Percentiles rank a stretch among this genome's conserved stretches.
These are phyloP conservation scores for Xylota segnis DNA, from an alignment of 2,888 invertebrate genomes.

Conservation along the genomic window DNA sequence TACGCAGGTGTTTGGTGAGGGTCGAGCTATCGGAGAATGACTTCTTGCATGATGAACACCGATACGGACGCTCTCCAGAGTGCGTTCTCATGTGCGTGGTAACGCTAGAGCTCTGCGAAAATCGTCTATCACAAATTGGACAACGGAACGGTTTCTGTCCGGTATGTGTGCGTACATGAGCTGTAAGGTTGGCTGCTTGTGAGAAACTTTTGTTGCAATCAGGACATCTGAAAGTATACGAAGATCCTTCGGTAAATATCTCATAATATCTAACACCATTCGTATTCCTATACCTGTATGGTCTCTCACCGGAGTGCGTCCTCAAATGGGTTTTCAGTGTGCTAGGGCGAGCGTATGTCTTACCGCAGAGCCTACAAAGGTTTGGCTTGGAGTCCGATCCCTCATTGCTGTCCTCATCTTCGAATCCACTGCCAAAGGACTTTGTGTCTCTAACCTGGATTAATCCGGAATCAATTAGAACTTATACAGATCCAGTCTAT, in stretches of 20 bases:
- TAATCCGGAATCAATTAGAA: background rate
- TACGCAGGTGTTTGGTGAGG: constrained; percentile 95
- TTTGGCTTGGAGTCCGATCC: constrained; percentile 90
- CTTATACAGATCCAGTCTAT: background rate
- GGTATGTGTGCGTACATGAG: constrained; percentile 95
- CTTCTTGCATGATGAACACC: constrained; percentile 98
- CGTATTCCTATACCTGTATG: constrained; percentile 81
- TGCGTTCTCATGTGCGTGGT: constrained; percentile 99
- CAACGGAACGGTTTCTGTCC: constrained; percentile 99
- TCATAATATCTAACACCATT: background rate
- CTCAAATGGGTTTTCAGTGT: constrained; percentile 98
- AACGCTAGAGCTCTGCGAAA: constrained; percentile 97
- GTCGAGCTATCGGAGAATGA: constrained; percentile 99
- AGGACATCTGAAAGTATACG: constrained; percentile 86
- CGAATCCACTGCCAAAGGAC: constrained; percentile 85
- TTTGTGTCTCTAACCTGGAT: constrained; percentile 79
- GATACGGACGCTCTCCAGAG: constrained; percentile 99
- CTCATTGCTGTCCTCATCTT: constrained; percentile 88
- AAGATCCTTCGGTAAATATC: background rate
- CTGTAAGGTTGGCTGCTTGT: constrained; percentile 99
- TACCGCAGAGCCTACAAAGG: constrained; percentile 97
- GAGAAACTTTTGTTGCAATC: constrained; percentile 99
- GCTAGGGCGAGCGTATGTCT: constrained; percentile 98
- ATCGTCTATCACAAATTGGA: constrained; percentile 97
- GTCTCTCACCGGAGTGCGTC: constrained; percentile 97